Evolutionary conservation across 2,113 vertebrate species (phyloP).

Genomic region (Sitta europaea): DNA sequence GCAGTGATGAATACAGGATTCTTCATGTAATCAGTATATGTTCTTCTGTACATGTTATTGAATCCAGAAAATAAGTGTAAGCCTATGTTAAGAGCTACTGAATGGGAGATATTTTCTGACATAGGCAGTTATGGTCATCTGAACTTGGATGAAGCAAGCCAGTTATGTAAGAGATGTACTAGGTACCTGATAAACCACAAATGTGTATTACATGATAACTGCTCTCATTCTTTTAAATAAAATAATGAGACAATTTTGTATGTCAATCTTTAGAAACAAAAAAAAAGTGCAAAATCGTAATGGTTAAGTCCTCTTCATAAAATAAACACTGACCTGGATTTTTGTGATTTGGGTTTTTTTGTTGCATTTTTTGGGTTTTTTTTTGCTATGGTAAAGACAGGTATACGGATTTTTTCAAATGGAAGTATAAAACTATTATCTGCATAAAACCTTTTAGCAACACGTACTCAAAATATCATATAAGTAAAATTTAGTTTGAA

Average conservation of each 20-base stretch:
- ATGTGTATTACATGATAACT: not conserved
- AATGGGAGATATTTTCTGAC: not conserved
- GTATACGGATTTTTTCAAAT: not conserved
- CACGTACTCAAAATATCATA: not conserved
- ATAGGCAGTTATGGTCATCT: not conserved
- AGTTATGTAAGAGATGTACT: not conserved
- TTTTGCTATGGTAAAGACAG: not conserved
- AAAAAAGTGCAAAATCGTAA: not conserved
- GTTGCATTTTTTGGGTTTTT: no score
- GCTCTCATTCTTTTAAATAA: not conserved
- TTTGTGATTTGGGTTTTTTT: not conserved
- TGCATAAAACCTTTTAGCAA: not conserved
- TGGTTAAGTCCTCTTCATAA: not conserved
- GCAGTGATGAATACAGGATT: not conserved
- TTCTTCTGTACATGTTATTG: not conserved
- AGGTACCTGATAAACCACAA: not conserved
- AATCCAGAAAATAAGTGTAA: not conserved
- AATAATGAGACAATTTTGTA: not conserved
- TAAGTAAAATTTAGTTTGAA: not conserved
- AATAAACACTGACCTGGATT: not conserved
- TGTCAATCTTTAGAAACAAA: not conserved
- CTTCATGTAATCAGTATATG: not conserved
- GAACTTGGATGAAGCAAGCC: not conserved
- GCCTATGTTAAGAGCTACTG: not conserved
- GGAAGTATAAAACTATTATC: not conserved